phyloP scores from a whole-genome alignment of 1,140 invertebrate genomes.

The Lepidurus packardi region DNA sequence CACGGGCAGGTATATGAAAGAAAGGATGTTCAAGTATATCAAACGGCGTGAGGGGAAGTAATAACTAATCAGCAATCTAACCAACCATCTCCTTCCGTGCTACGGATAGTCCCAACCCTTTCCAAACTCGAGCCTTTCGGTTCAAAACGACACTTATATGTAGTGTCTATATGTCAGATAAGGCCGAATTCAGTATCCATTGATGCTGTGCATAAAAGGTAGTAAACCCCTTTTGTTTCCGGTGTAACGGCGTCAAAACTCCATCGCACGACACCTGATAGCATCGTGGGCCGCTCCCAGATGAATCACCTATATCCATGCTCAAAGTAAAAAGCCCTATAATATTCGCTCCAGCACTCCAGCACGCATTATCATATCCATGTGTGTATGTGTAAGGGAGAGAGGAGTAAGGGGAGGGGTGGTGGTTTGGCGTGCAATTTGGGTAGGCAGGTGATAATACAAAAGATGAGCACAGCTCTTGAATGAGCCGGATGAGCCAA shows the following conservation, averaged over 20 bases:
- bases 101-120: neutral
- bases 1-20: neutral
- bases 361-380: neutral
- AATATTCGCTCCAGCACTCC: conserved; percentile 7
- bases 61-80: conserved; percentile 16
- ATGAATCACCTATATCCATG: conserved; percentile 14
- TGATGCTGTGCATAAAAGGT: neutral
- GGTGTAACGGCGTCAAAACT: conserved; percentile 9
- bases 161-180: neutral
- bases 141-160: neutral
- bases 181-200: neutral
- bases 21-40: neutral
- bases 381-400: neutral
- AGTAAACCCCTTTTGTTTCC: neutral
- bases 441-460: conserved; percentile 15
- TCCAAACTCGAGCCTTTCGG: neutral
- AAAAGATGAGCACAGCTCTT: conserved; percentile 5
- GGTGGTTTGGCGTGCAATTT: neutral
- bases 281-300: conserved; percentile 7
- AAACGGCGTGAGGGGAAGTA: conserved; percentile 1
- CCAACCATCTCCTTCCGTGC: conserved; percentile 7
- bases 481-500: conserved; percentile 12
- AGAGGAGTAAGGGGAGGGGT: neutral
- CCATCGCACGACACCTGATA: conserved; percentile 1
- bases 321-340: neutral